Conservation (phyloP, 2,113 vertebrate species). For the Podiceps cristatus region DNA sequence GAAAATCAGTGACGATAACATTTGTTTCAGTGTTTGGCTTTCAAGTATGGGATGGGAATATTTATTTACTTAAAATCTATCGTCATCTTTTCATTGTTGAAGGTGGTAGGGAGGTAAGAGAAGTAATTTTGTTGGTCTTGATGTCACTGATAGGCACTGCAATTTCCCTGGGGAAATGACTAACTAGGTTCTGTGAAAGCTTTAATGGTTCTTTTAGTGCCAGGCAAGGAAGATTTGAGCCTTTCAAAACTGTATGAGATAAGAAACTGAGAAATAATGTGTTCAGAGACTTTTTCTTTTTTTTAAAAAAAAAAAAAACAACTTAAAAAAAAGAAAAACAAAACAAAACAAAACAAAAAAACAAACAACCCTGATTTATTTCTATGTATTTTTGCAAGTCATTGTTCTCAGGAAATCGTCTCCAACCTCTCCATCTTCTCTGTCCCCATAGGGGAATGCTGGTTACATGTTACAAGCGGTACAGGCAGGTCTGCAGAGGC, state of each 20-base stretch:
- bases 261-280: not conserved
- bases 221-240: not conserved
- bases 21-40: not conserved
- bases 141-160: not conserved
- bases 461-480: not conserved
- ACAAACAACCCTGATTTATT: not conserved
- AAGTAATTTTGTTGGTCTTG: not conserved
- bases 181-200: not conserved
- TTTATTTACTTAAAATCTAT: not conserved
- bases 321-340: no score
- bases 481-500: not conserved
- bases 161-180: not conserved
- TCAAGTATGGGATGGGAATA: not conserved
- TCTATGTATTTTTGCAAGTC: not conserved
- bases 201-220: not conserved
- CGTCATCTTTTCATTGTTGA: not conserved
- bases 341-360: no score
- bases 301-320: no score
- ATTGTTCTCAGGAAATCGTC: not conserved
- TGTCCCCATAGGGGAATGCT: not conserved
- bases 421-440: not conserved
- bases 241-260: not conserved
- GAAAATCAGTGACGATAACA: not conserved
- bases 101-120: not conserved
- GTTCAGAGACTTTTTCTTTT: not conserved